Base-by-base conservation (phyloP, 30 jellyfish, hydroid and myxozoan species). In the Aurelia coerulea region DNA sequence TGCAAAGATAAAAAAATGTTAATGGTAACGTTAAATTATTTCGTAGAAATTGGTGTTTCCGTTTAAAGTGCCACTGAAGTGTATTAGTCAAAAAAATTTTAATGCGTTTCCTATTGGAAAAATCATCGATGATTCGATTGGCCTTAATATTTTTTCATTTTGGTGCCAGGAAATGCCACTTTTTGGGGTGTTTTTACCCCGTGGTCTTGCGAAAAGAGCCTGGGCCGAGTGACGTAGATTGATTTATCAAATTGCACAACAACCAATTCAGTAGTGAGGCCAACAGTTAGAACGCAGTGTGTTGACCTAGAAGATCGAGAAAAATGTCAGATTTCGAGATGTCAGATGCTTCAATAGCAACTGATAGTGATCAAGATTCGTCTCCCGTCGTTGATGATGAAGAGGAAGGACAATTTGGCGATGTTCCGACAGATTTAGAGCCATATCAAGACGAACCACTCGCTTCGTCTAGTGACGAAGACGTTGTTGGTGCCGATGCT, bases 371-470 rank as follows among this genome's bases (percentile, higher is more conserved):
- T 6, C 34, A 1, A 0, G 81, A 34, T n/a, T 4, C n/a, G 41
- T 71, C 54, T 10, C 14, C 65, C 29, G 7, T 31, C 50, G 65
- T 39, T 71, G 54, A 50, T 11, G 56, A 46, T 46, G 81, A 71
- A 71, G 67, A 71, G 10, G 54, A n/a, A n/a, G 51, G 29, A 13
- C 51, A 35, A 23, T 23, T 7, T 10, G 79, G 79, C 1, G 53
- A 68, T 16, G 53, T 68, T 10, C 51, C 49, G 39, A 68, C 79
- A 16, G 53, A 16, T 16, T 35, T 68, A 8, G 53, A 68, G 56
- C 79, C 79, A 4, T 68, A 68, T n/a, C 79, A 68, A n/a, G 79
- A 68, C 23, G 79, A 68, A 5, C 79, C 79, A 35, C 81, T 71
- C 41, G 65, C 81, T 23, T 71, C 81, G 32, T 71, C 81, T 32